Base-by-base conservation (phyloP, 2,888 invertebrate genomes). In the Eilema griseolum region DNA sequence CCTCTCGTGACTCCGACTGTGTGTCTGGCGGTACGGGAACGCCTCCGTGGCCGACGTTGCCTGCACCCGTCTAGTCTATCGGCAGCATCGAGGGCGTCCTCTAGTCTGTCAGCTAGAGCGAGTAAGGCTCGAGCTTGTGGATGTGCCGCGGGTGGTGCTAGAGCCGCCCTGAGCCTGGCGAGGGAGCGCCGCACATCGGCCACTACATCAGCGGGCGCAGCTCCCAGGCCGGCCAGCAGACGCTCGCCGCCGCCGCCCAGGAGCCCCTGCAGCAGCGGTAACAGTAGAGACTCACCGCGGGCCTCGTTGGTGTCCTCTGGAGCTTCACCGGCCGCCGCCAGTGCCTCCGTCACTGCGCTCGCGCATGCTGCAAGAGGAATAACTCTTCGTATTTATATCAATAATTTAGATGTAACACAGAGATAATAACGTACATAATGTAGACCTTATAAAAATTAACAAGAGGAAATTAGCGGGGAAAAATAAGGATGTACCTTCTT, bases 1-100 rank as follows among this genome's bases (percentile, higher is more conserved):
- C 98, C 98, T 61, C 96, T 96, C 57, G 97, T 98, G 24, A 98
- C 98, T 63, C 98, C 98, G 28, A 98, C 97, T 0, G 98, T 98
- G 89, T 98, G 98, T 0, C 98, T 93, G 63, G 96, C 96, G 74
- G 96, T 96, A 41, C 97, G 96, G 76, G 96, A 95, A 70, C 96
- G 96, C 74, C 96, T 96, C 33, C 96, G 93, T 3, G 95, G 89
- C 11, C 89, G 90, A 69, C 94, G 89, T 12, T 57, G 69, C 71
- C 88, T 89, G 84, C 92, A 91, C 74, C 92, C 92, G 79, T 94
- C 93, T 37, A 93, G 88, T 1, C 92, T 81, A 84, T 92, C 91
- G 75, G 93, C 89, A 66, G 92, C 91, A 74, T 90, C 90, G 37
- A 96, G 91, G 61, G 96, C 95, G 76, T 96, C 96, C 84, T 97